Conservation (phyloP, 2,797 vertebrate genomes). For the Melanotaenia trifasciata region DNA sequence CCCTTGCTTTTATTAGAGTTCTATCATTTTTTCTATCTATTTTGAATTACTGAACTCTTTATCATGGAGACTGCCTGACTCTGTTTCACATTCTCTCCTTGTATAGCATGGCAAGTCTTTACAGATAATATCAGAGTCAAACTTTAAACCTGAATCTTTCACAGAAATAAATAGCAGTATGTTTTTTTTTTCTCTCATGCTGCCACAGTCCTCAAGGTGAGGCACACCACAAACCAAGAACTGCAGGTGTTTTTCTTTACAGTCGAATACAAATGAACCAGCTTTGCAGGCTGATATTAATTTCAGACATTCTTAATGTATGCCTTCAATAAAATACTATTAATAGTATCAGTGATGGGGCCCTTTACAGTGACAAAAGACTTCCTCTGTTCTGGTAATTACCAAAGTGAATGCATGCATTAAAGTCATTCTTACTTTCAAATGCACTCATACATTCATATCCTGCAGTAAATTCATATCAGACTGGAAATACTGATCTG, state of each 20-base stretch:
- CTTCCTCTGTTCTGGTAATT: conserved; percentile 54
- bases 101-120: background rate
- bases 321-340: background rate
- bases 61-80: background rate
- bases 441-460: conserved; percentile 49
- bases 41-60: conserved; percentile 32
- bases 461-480: conserved; percentile 18
- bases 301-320: background rate
- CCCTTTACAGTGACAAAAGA: conserved; percentile 42
- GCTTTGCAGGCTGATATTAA: conserved; percentile 28
- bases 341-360: conserved; percentile 1
- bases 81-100: conserved; percentile 7
- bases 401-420: conserved; percentile 19
- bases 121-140: conserved; percentile 10
- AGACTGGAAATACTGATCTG: conserved; percentile 56
- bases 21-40: conserved; percentile 42
- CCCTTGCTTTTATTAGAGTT: conserved; percentile 10
- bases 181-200: background rate
- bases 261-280: background rate
- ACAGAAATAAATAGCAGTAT: background rate
- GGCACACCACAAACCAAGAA: background rate
- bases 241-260: background rate
- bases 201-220: background rate
- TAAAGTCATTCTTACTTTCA: conserved; percentile 31
- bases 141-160: conserved; percentile 4